These are phyloP conservation scores for Ondatra zibethicus DNA, from an alignment of 2,113 vertebrate genomes.

Conservation along the genomic window DNA sequence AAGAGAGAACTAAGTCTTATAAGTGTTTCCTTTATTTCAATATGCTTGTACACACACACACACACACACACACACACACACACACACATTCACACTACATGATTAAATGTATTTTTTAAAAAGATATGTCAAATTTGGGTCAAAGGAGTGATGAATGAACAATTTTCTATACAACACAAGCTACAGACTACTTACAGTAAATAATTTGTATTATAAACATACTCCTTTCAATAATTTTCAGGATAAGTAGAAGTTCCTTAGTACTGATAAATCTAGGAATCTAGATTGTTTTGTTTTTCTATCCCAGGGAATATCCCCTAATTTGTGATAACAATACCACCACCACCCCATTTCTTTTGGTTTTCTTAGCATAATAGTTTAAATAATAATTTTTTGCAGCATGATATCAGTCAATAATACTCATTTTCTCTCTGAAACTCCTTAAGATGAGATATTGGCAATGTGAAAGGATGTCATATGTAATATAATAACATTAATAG, in stretches of 20 bases:
- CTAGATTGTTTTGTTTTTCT: background rate
- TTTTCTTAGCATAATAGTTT: background rate
- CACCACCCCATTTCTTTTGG: background rate
- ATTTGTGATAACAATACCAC: background rate
- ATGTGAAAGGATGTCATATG: background rate
- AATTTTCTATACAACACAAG: background rate
- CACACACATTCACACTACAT: background rate
- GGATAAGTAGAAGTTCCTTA: background rate
- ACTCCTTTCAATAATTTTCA: background rate
- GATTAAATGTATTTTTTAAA: background rate
- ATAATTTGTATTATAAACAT: background rate
- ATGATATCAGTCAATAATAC: background rate
- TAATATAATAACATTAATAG: background rate
- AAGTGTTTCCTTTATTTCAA: background rate
- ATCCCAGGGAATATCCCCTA: background rate
- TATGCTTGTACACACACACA: background rate
- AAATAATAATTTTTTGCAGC: background rate
- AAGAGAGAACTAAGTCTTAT: background rate
- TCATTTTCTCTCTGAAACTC: background rate
- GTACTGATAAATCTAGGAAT: background rate
- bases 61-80: background rate
- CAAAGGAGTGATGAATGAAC: background rate
- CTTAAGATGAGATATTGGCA: background rate
- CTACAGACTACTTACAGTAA: fast-evolving
- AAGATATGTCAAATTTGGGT: background rate